phyloP scores from a whole-genome alignment of 2,113 vertebrate genomes.

The Prochilodus magdalenae region DNA sequence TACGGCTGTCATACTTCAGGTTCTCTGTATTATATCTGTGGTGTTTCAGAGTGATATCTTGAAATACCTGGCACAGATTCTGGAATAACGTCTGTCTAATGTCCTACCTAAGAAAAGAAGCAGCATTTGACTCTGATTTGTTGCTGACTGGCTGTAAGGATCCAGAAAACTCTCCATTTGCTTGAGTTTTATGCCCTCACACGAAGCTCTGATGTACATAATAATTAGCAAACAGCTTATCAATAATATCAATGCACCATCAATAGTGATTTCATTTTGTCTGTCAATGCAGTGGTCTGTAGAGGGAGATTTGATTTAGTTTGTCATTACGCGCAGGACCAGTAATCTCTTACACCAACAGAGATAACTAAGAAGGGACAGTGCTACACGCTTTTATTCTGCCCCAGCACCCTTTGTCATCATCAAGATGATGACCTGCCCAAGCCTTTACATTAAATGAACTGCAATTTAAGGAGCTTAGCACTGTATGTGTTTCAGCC shows the following conservation, averaged over 20 bases:
- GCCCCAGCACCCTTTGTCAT: neutral
- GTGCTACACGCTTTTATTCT: constrained; percentile 26
- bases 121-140: neutral
- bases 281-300: constrained; percentile 41
- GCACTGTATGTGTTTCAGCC: neutral
- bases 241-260: constrained; percentile 51
- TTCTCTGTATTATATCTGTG: too few relatives aligned
- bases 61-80: constrained; percentile 52
- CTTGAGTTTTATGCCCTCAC: constrained; percentile 4
- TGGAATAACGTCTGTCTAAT: constrained; percentile 47
- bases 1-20: too few relatives aligned
- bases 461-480: neutral
- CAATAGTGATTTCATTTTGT: constrained; percentile 40
- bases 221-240: constrained; percentile 32
- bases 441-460: neutral
- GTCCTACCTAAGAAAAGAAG: constrained; percentile 33
- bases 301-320: constrained; percentile 24
- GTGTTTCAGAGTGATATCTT: constrained; percentile 48
- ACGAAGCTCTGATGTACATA: constrained; percentile 30
- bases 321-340: constrained; percentile 9
- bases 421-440: neutral
- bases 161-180: constrained; percentile 26
- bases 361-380: constrained; percentile 10
- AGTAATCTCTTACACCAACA: constrained; percentile 10
- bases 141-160: constrained; percentile 12